phyloP scores from a whole-genome alignment of 1,140 invertebrate species.

The Oedothorax gibbosus region DNA sequence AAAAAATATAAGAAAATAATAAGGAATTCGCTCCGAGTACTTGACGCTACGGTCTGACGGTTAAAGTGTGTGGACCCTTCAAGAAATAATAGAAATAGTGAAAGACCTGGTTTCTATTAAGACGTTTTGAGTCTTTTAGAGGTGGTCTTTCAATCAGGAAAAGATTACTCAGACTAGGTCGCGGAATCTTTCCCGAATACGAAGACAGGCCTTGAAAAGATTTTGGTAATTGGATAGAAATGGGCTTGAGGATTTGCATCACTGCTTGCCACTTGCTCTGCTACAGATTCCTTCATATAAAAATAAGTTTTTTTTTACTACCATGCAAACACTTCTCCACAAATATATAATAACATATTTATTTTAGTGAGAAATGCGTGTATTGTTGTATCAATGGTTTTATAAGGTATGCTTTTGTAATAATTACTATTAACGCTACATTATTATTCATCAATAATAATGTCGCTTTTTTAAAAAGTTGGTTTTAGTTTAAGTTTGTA shows the following conservation, averaged over 20 bases:
- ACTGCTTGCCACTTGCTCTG: not conserved
- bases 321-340: constrained; percentile 19
- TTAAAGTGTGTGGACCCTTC: constrained; percentile 49
- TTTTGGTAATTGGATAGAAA: constrained; percentile 56
- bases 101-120: constrained; percentile 55
- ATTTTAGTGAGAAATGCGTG: constrained; percentile 22
- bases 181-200: constrained; percentile 41
- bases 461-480: no score
- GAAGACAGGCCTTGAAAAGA: constrained; percentile 52
- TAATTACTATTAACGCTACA: no score
- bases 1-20: no score
- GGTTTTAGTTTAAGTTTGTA: no score
- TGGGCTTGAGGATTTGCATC: constrained; percentile 47
- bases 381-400: no score
- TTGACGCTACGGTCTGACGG: constrained; percentile 49
- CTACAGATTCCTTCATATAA: constrained; percentile 19
- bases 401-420: no score
- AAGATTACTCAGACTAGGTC: constrained; percentile 39
- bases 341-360: constrained; percentile 44
- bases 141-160: constrained; percentile 54
- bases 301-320: not conserved
- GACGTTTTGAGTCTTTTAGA: constrained; percentile 50
- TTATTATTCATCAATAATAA: no score
- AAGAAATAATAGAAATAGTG: constrained; percentile 14
- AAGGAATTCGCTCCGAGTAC: constrained; percentile 43